A percentile compares a stretch with the other conserved stretches of the same genome.
These are phyloP conservation scores for Mesocentrotus franciscanus DNA, from an alignment of 53 echinoderm and acorn worm species.

Conservation along the genomic window DNA sequence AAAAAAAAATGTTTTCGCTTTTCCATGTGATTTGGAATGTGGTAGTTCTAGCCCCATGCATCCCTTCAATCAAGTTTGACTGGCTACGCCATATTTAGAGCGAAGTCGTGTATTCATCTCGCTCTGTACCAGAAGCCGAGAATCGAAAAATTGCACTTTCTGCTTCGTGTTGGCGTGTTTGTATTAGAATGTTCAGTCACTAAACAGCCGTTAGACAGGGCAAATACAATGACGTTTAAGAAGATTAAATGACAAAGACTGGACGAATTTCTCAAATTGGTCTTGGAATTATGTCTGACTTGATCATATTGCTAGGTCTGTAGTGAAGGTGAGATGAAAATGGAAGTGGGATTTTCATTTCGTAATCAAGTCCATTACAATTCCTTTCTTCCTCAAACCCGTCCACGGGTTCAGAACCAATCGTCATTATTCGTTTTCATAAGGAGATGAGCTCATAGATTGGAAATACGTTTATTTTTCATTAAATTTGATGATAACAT, in stretches of 20 bases:
- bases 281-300: constrained; percentile 19
- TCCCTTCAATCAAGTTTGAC: background rate
- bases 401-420: background rate
- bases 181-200: constrained; percentile 48
- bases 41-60: background rate
- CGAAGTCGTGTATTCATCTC: background rate
- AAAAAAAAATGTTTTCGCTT: too few species aligned
- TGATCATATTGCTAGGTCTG: constrained; percentile 4
- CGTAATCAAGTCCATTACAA: background rate
- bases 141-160: constrained; percentile 36
- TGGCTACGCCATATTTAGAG: background rate
- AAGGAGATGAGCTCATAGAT: background rate
- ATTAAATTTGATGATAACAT: background rate
- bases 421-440: background rate
- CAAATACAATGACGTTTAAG: constrained; percentile 46
- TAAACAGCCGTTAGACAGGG: constrained; percentile 42
- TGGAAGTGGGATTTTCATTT: background rate
- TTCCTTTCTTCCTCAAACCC: background rate
- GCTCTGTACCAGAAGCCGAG: background rate
- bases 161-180: constrained; percentile 12
- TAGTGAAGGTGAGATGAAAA: background rate
- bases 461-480: background rate
- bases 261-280: constrained; percentile 19
- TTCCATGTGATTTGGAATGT: background rate
- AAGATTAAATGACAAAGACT: constrained; percentile 44